These are phyloP conservation scores for Lathronympha strigana DNA, from an alignment of 2,888 invertebrate genomes.

Conservation along the genomic window DNA sequence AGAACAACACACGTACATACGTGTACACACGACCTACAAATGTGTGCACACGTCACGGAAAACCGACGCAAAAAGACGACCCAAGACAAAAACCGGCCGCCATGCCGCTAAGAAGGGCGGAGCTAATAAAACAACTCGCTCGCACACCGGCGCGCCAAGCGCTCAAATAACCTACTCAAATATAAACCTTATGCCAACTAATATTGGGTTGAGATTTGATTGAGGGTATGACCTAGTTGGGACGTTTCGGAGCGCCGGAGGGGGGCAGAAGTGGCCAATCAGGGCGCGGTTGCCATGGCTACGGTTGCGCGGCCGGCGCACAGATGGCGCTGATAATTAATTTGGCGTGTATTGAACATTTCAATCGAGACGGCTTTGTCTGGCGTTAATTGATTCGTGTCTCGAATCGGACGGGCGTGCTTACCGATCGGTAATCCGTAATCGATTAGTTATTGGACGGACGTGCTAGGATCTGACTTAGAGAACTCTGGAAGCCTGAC, in stretches of 20 bases:
- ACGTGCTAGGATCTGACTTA: conserved; percentile 2
- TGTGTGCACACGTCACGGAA: conserved; percentile 51
- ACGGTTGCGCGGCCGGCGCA: conserved; percentile 57
- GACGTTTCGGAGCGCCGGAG: conserved; percentile 53
- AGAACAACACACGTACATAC: conserved; percentile 28
- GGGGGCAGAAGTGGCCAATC: conserved; percentile 74
- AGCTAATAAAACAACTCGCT: conserved; percentile 67
- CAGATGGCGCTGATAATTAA: conserved; percentile 69
- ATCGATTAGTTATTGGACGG: conserved; percentile 41
- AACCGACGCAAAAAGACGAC: conserved; percentile 70
- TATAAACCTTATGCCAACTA: conserved; percentile 52
- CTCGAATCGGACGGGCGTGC: conserved; percentile 39
- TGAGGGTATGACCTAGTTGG: conserved; percentile 55
- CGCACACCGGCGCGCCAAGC: conserved; percentile 51
- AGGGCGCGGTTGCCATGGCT: conserved; percentile 75
- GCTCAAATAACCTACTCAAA: conserved; percentile 51
- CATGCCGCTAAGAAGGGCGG: conserved; percentile 78
- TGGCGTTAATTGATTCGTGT: conserved; percentile 41
- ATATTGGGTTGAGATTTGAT: conserved; percentile 63
- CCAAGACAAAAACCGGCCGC: conserved; percentile 68
- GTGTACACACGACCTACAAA: conserved; percentile 40
- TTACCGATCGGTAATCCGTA: conserved; percentile 38
- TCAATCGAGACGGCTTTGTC: conserved; percentile 42
- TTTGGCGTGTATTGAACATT: conserved; percentile 42
- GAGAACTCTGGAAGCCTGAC: conserved; percentile 5